Percentiles rank a stretch among this genome's conserved stretches.
Conservation (phyloP, 2,888 invertebrate genomes). For the Tetranychus piercei region DNA sequence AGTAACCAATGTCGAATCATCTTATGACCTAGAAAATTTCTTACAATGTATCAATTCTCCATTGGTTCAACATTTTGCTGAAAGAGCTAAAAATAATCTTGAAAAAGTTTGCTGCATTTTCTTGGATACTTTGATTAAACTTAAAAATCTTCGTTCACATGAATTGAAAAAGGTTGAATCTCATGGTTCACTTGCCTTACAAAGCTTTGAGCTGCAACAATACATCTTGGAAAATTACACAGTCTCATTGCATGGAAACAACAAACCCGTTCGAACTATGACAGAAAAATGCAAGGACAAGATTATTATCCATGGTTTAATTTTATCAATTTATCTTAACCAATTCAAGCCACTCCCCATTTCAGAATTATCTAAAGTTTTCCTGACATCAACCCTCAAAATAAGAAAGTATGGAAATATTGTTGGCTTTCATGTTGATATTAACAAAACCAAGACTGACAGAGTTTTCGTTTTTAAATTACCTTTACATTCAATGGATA, state of each 20-base stretch:
- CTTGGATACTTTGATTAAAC: background rate
- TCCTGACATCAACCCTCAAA: background rate
- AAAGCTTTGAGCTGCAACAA: background rate
- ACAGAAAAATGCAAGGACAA: background rate
- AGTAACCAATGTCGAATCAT: background rate
- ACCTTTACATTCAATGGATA: background rate
- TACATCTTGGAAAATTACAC: background rate
- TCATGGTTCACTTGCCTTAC: background rate
- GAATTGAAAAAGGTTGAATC: background rate
- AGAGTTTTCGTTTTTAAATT: background rate
- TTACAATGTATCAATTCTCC: background rate
- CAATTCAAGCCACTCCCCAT: background rate
- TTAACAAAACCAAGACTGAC: background rate
- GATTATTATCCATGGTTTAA: background rate
- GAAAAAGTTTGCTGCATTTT: background rate
- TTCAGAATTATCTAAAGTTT: background rate
- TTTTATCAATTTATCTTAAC: background rate
- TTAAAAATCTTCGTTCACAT: background rate
- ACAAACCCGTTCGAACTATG: background rate
- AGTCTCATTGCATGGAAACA: background rate
- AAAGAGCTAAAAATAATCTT: background rate
- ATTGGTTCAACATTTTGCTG: background rate
- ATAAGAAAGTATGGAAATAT: background rate
- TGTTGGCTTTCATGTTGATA: background rate
- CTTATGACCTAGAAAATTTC: background rate